Conservation (phyloP, 2,888 invertebrate genomes). For the Chydorus sphaericus region DNA sequence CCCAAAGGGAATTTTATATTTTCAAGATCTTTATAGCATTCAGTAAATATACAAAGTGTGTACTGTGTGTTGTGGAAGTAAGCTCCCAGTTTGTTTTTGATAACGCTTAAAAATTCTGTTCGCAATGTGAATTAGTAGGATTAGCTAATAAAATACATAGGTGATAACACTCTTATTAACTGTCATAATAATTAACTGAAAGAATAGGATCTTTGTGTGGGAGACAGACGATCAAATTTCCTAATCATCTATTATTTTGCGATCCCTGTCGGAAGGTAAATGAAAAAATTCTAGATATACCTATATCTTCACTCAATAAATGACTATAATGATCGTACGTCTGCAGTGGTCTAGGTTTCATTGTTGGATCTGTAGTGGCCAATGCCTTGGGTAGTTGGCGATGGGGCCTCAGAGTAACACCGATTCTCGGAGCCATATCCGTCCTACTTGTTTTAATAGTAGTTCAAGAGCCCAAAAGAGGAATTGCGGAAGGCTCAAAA, state of each 20-base stretch:
- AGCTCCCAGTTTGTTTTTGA: too few relatives aligned
- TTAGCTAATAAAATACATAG: too few relatives aligned
- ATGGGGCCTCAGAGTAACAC: conserved; percentile 88
- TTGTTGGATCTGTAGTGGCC: conserved; percentile 77
- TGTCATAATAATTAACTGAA: too few relatives aligned
- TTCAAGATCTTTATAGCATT: too few relatives aligned
- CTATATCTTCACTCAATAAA: too few relatives aligned
- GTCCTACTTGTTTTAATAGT: conserved; percentile 50
- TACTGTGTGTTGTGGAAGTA: too few relatives aligned
- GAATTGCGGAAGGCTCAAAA: conserved; percentile 58
- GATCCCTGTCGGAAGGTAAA: conserved; percentile 95
- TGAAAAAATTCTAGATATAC: too few relatives aligned
- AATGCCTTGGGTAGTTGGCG: conserved; percentile 55
- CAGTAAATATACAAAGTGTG: too few relatives aligned
- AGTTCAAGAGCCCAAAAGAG: conserved; percentile 72
- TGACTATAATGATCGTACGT: neutral
- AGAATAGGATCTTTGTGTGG: conserved; percentile 88
- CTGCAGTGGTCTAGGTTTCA: conserved; percentile 79
- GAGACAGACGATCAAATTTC: conserved; percentile 77
- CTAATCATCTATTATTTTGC: conserved; percentile 96
- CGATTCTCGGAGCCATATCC: conserved; percentile 63
- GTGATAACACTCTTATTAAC: too few relatives aligned
- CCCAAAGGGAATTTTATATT: too few relatives aligned
- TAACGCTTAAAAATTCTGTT: too few relatives aligned
- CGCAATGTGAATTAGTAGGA: too few relatives aligned